Percentiles rank a stretch among this genome's conserved stretches.
Conservation (phyloP, 1,140 invertebrate species). For the Teleopsis dalmanni region DNA sequence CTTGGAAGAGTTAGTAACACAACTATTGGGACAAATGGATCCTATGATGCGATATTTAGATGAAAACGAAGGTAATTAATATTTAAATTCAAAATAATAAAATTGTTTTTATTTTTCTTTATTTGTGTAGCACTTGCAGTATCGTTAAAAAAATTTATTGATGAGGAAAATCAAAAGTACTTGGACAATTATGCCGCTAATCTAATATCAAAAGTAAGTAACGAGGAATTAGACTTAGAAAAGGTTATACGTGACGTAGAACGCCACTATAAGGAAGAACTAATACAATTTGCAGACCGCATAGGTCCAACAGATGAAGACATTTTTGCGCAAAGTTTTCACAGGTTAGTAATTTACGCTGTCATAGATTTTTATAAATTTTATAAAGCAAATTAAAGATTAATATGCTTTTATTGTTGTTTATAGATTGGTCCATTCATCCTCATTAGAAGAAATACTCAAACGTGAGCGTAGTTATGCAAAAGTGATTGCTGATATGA, state of each 20-base stretch:
- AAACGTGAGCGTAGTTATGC: constrained; percentile 73
- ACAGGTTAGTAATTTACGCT: too few species aligned
- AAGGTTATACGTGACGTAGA: constrained; percentile 62
- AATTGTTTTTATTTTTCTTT: not conserved
- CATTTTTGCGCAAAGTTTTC: constrained; percentile 75
- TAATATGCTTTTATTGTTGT: constrained; percentile 20
- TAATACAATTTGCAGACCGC: constrained; percentile 58
- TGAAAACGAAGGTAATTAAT: constrained; percentile 41
- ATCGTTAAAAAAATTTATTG: constrained; percentile 45
- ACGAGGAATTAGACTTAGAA: constrained; percentile 55
- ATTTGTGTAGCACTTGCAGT: constrained; percentile 19
- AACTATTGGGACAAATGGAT: constrained; percentile 44
- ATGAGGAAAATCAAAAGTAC: constrained; percentile 48
- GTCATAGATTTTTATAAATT: not conserved
- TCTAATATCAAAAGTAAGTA: constrained; percentile 47
- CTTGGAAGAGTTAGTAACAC: constrained; percentile 42
- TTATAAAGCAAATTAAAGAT: not conserved
- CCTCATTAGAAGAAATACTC: constrained; percentile 65
- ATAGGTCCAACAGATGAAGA: constrained; percentile 68
- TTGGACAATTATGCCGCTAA: constrained; percentile 48
- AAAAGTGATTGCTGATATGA: constrained; percentile 59
- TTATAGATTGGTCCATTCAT: constrained; percentile 64
- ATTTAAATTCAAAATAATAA: not conserved
- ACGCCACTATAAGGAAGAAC: constrained; percentile 60
- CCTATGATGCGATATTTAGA: constrained; percentile 43